Evolutionary conservation across 2,113 vertebrate species (phyloP).

Genomic region (Oxyruncus cristatus): DNA sequence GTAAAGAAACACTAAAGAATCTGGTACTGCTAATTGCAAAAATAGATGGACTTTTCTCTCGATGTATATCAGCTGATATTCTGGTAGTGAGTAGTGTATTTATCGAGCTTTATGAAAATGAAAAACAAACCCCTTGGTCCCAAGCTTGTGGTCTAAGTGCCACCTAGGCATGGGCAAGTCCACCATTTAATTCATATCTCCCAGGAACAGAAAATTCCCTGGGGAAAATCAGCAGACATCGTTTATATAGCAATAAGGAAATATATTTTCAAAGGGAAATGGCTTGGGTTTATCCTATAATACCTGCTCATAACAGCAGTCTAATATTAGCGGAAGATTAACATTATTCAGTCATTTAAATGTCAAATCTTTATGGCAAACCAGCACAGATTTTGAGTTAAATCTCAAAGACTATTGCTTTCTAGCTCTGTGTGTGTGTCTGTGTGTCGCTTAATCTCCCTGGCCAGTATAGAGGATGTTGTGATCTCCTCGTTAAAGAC

Average conservation of each 20-base stretch:
- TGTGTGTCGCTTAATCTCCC: conserved; percentile 23
- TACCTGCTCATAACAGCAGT: not conserved
- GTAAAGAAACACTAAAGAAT: not conserved
- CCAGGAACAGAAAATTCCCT: not conserved
- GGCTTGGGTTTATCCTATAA: not conserved
- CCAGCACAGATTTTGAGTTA: not conserved
- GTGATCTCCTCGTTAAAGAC: conserved; percentile 47
- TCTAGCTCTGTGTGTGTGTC: not conserved
- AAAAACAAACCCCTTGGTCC: not conserved
- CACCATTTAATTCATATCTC: not conserved
- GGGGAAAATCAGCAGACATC: not conserved
- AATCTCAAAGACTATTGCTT: conserved; percentile 15
- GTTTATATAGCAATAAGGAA: not conserved
- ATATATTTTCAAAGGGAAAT: not conserved
- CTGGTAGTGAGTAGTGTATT: not conserved
- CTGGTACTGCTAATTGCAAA: not conserved
- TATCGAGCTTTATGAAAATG: not conserved
- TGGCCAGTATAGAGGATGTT: conserved; percentile 16
- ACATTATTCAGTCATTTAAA: conserved; percentile 1
- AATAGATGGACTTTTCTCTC: not conserved
- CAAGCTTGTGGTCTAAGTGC: not conserved
- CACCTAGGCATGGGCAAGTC: not conserved
- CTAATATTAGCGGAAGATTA: not conserved
- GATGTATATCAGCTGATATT: not conserved
- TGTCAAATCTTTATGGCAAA: not conserved